These are phyloP conservation scores for Myripristis jacobus DNA, from an alignment of 2,797 vertebrate genomes.

Conservation along the genomic window DNA sequence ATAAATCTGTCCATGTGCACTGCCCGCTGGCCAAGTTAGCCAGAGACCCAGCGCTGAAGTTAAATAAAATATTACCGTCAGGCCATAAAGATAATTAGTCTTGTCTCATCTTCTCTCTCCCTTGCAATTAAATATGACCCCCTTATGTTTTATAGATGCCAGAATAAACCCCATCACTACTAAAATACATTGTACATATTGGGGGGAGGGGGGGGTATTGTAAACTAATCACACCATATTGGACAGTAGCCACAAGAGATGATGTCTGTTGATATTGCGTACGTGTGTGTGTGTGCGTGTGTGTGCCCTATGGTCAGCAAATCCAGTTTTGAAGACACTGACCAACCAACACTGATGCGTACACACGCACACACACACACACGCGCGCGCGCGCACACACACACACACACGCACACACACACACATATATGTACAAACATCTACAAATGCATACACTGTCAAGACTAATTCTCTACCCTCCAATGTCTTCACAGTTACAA, in stretches of 20 bases:
- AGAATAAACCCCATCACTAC: constrained; percentile 69
- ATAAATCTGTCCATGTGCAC: constrained; percentile 62
- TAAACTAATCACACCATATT: constrained; percentile 67
- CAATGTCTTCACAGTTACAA: constrained; percentile 58
- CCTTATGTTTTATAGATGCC: constrained; percentile 86
- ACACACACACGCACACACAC: constrained; percentile 1
- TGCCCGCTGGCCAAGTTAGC: constrained; percentile 65
- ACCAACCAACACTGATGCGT: background rate
- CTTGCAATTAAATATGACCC: constrained; percentile 83
- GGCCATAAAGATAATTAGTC: constrained; percentile 86
- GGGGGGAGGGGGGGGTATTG: constrained; percentile 54
- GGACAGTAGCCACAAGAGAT: constrained; percentile 51
- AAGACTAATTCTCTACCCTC: constrained; percentile 51
- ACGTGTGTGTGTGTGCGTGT: background rate
- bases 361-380: background rate
- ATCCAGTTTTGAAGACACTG: constrained; percentile 1
- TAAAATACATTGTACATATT: constrained; percentile 68
- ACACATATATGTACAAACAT: constrained; percentile 13
- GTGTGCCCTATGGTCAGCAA: constrained; percentile 7
- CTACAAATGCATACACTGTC: constrained; percentile 42
- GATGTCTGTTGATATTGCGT: constrained; percentile 39
- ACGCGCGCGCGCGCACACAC: constrained; percentile 23
- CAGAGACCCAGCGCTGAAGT: constrained; percentile 69
- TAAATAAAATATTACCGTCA: constrained; percentile 84
- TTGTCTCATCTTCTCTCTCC: constrained; percentile 77